Evolutionary conservation across 1,140 invertebrate species (phyloP).

Genomic region (Diachasma alloeum): DNA sequence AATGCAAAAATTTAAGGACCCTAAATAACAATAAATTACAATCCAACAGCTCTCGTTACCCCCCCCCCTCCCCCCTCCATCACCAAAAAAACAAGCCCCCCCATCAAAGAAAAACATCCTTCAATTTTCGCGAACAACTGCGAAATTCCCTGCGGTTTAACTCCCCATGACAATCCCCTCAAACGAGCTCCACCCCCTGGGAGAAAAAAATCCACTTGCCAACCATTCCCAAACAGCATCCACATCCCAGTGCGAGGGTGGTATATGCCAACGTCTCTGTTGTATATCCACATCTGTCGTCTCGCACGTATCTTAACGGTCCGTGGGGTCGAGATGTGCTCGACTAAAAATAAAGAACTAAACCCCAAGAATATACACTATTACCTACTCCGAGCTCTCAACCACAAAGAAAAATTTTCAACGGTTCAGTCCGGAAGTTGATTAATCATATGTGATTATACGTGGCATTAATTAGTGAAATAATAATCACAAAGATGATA

Average conservation of each 20-base stretch:
- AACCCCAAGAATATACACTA: neutral
- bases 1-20: no score
- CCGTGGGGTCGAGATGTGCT: conserved; percentile 1
- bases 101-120: neutral
- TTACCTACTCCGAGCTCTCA: neutral
- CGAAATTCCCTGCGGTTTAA: neutral
- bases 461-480: no score
- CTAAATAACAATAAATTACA: no score
- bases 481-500: no score
- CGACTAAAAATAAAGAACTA: conserved; percentile 9
- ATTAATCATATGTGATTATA: neutral
- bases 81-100: neutral
- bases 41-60: no score
- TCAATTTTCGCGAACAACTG: neutral
- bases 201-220: neutral
- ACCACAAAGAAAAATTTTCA: neutral
- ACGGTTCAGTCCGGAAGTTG: no score
- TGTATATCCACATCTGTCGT: conserved; percentile 18
- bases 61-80: no score
- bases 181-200: conserved; percentile 3
- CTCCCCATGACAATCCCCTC: neutral
- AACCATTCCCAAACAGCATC: neutral
- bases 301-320: conserved; percentile 15
- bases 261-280: neutral
- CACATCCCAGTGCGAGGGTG: neutral